These are phyloP conservation scores for Serilophus lunatus DNA, from an alignment of 2,113 vertebrate species.

Conservation along the genomic window DNA sequence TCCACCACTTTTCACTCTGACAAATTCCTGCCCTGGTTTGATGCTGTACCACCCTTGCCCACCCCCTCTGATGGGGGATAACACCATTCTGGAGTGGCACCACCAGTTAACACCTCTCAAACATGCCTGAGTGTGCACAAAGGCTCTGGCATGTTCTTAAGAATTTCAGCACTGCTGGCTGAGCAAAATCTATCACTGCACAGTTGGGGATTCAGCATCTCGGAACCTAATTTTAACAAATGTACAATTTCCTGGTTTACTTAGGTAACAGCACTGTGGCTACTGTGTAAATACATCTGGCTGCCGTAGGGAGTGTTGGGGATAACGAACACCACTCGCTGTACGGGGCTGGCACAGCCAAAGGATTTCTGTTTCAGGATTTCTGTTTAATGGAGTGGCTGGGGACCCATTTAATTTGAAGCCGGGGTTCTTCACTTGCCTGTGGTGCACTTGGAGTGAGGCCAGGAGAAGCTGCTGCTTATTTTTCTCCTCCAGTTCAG, in stretches of 20 bases:
- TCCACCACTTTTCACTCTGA: rapidly evolving
- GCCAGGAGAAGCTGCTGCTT: conserved; percentile 53
- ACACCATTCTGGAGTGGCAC: rapidly evolving
- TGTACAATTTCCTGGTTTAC: conserved; percentile 32
- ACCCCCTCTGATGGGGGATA: rapidly evolving
- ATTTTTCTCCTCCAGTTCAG: conserved; percentile 1
- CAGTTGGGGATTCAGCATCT: neutral
- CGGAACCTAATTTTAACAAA: neutral
- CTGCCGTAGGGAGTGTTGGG: conserved; percentile 25
- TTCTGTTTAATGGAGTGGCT: conserved; percentile 61
- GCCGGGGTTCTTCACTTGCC: conserved; percentile 55
- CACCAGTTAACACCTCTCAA: neutral
- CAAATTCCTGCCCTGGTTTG: rapidly evolving
- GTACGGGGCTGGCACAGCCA: conserved; percentile 30
- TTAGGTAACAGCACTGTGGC: conserved; percentile 37
- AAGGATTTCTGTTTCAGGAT: conserved; percentile 3
- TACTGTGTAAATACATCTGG: conserved; percentile 26
- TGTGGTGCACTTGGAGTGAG: conserved; percentile 51
- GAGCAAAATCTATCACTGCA: neutral
- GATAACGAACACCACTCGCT: neutral
- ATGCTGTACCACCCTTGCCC: neutral
- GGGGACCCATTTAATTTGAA: conserved; percentile 67
- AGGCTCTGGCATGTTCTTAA: neutral
- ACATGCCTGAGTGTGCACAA: rapidly evolving
- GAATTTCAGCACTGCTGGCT: neutral